Conservation (phyloP, 1,140 invertebrate genomes). For the Drosophila pachea region DNA sequence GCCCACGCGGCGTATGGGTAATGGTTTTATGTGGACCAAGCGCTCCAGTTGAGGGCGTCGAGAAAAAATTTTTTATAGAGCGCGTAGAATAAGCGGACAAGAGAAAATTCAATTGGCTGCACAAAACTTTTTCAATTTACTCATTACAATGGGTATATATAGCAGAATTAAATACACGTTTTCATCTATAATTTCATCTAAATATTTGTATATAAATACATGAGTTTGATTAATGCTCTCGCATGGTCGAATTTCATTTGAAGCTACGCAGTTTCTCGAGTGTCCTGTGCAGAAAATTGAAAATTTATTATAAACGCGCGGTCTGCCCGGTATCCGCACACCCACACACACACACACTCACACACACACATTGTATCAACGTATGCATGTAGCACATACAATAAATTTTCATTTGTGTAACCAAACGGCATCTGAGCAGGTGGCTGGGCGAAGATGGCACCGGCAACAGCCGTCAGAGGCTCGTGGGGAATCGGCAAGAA, state of each 20-base stretch:
- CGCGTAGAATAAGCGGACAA: background rate
- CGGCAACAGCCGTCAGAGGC: constrained; percentile 18
- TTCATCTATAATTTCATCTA: background rate
- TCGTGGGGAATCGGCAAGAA: constrained; percentile 18
- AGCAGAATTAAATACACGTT: constrained; percentile 1
- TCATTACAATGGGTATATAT: constrained; percentile 15
- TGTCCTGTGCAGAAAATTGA: constrained; percentile 50
- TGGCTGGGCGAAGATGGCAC: constrained; percentile 16
- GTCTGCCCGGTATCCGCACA: constrained; percentile 10
- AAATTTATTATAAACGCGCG: constrained; percentile 36
- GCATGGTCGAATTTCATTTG: constrained; percentile 19
- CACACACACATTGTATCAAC: constrained; percentile 46
- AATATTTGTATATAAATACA: background rate
- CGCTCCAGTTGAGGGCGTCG: constrained; percentile 6
- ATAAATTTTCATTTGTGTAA: constrained; percentile 73
- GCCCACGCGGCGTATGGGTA: constrained; percentile 33
- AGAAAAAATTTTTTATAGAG: background rate
- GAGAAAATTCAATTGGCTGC: background rate
- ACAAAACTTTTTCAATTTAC: constrained; percentile 47
- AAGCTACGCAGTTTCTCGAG: constrained; percentile 37
- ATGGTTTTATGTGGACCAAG: constrained; percentile 8
- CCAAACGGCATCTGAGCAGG: constrained; percentile 42
- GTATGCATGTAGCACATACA: constrained; percentile 68
- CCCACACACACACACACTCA: constrained; percentile 6
- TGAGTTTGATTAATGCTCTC: constrained; percentile 19